Evolutionary conservation across 2,113 vertebrate species (phyloP).

Genomic region (Stigmatopora nigra): DNA sequence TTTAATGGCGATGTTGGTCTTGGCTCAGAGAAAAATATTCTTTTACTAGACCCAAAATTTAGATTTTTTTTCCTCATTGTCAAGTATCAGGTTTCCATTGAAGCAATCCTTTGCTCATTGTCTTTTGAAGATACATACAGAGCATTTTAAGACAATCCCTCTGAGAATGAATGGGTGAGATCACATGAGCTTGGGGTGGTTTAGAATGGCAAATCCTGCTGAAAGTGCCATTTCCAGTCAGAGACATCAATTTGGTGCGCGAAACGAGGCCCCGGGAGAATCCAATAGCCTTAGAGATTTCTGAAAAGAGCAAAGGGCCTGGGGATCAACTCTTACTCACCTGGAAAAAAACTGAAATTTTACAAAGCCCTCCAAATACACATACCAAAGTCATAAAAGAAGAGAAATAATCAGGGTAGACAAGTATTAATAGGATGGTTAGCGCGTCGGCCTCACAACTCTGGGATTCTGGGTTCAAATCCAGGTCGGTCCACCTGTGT

Average conservation of each 20-base stretch:
- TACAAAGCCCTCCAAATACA: slow-evolving; percentile 51
- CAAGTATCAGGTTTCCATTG: slow-evolving; percentile 57
- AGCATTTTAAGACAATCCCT: slow-evolving; percentile 66
- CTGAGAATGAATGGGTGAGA: slow-evolving; percentile 66
- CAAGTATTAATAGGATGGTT: background rate
- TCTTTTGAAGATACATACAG: slow-evolving; percentile 61
- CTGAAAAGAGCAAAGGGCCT: slow-evolving; percentile 67
- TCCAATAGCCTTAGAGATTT: slow-evolving; percentile 66
- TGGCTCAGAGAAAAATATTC: slow-evolving; percentile 44
- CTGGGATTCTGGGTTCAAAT: too few species aligned
- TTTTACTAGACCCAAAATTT: slow-evolving; percentile 60
- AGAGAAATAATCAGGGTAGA: slow-evolving; percentile 24
- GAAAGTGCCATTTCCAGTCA: slow-evolving; percentile 72
- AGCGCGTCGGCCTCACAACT: too few species aligned
- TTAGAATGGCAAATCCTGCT: slow-evolving; percentile 76
- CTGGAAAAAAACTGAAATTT: slow-evolving; percentile 63
- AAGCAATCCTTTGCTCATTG: slow-evolving; percentile 55
- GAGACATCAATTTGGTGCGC: slow-evolving; percentile 73
- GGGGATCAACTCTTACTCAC: slow-evolving; percentile 62
- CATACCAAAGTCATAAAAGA: slow-evolving; percentile 32
- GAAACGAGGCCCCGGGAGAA: slow-evolving; percentile 63
- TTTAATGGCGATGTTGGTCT: slow-evolving; percentile 49
- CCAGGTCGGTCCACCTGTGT: too few species aligned
- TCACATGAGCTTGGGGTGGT: slow-evolving; percentile 73
- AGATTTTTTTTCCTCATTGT: slow-evolving; percentile 37